These are phyloP conservation scores for Philotrypesis tridentata DNA, from an alignment of 1,140 invertebrate species.

Conservation along the genomic window DNA sequence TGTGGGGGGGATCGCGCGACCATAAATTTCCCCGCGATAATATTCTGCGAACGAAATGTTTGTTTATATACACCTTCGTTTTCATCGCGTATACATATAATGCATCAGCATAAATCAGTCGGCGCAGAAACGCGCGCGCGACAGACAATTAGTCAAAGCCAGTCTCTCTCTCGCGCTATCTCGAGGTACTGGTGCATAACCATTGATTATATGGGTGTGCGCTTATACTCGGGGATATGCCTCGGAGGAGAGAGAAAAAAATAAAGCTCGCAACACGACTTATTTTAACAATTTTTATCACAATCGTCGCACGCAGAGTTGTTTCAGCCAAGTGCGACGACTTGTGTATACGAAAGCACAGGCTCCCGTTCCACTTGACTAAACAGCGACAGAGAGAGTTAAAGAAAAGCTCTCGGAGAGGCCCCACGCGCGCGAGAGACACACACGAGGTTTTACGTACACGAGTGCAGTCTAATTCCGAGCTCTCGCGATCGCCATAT, in stretches of 20 bases:
- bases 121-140: neutral
- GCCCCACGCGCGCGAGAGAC: neutral
- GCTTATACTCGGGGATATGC: too few relatives aligned
- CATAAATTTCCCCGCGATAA: neutral
- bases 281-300: neutral
- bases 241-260: neutral
- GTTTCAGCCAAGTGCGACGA: neutral
- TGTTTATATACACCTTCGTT: neutral
- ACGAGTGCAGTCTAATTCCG: neutral
- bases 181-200: too few relatives aligned
- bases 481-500: neutral
- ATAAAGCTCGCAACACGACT: neutral
- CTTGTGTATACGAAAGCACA: neutral
- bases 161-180: neutral
- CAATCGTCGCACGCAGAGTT: neutral
- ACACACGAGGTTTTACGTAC: neutral
- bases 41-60: neutral
- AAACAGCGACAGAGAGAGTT: neutral
- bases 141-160: conserved; percentile 6
- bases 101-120: neutral
- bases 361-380: neutral
- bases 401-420: neutral
- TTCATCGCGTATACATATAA: too few relatives aligned
- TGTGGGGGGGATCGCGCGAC: neutral
- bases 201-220: neutral